Conservation (phyloP, 2,113 vertebrate species). For the Ahaetulla prasina region DNA sequence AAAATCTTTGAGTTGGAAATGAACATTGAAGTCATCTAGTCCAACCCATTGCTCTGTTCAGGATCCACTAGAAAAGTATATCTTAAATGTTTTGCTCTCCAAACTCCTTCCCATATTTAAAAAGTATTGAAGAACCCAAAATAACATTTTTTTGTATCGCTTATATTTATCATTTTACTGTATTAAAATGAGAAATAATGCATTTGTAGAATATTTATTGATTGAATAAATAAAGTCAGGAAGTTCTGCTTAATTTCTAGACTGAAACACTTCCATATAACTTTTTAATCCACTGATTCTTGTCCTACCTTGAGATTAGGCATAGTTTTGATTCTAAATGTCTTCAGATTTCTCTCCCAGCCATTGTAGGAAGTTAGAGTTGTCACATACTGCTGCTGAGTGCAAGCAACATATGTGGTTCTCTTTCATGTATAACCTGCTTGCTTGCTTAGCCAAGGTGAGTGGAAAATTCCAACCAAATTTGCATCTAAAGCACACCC, state of each 20-base stretch:
- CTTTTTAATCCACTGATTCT: background rate
- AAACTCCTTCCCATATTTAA: background rate
- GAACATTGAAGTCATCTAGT: background rate
- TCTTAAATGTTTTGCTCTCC: background rate
- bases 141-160: background rate
- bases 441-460: background rate
- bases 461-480: background rate
- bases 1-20: background rate
- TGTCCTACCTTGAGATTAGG: background rate
- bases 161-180: background rate
- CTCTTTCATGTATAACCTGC: too few relatives aligned
- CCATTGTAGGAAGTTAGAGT: background rate
- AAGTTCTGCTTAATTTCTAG: background rate
- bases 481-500: background rate
- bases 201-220: background rate
- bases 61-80: background rate
- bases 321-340: background rate
- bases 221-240: background rate
- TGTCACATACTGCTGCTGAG: background rate
- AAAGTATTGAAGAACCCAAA: background rate
- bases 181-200: background rate
- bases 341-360: background rate
- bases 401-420: background rate
- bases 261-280: background rate
- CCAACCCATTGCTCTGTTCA: background rate